phyloP scores from a whole-genome alignment of 2,888 invertebrate genomes.

The Sarcophaga subvicina region DNA sequence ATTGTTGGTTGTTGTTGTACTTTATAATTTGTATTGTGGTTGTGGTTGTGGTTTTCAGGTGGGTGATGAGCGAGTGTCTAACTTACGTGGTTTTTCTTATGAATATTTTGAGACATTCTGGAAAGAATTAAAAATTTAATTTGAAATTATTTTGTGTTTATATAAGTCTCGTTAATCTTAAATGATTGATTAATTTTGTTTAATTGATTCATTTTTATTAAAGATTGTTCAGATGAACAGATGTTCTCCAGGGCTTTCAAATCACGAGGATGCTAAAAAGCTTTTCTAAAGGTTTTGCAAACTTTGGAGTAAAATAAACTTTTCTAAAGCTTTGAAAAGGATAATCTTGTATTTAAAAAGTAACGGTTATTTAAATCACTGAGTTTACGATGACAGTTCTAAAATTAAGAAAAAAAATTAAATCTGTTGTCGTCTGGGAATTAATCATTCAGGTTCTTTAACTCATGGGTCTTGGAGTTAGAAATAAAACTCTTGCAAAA shows the following conservation, averaged over 20 bases:
- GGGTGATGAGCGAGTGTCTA: slow-evolving; percentile 11
- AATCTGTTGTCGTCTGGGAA: no score
- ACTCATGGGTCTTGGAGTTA: no score
- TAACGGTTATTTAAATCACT: not conserved
- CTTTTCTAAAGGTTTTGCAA: not conserved
- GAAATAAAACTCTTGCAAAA: no score
- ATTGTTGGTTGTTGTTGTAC: not conserved
- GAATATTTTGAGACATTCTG: slow-evolving; percentile 31
- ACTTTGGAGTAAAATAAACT: no score
- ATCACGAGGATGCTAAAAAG: not conserved
- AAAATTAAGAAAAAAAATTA: no score
- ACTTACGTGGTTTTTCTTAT: not conserved
- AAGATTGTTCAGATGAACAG: slow-evolving; percentile 7
- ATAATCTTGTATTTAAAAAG: not conserved
- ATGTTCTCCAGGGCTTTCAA: not conserved
- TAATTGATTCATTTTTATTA: slow-evolving; percentile 15
- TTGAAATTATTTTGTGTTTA: not conserved
- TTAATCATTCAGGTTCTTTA: no score
- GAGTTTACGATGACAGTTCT: no score
- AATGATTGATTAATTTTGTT: not conserved
- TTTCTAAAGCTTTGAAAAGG: not conserved
- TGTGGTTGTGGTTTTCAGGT: slow-evolving; percentile 14
- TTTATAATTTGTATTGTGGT: not conserved
- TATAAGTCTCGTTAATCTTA: not conserved
- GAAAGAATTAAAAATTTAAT: slow-evolving; percentile 2